Percentiles rank a stretch among this genome's conserved stretches.
Conservation (phyloP, 2,113 vertebrate genomes). For the Gymnocephalus cernua region DNA sequence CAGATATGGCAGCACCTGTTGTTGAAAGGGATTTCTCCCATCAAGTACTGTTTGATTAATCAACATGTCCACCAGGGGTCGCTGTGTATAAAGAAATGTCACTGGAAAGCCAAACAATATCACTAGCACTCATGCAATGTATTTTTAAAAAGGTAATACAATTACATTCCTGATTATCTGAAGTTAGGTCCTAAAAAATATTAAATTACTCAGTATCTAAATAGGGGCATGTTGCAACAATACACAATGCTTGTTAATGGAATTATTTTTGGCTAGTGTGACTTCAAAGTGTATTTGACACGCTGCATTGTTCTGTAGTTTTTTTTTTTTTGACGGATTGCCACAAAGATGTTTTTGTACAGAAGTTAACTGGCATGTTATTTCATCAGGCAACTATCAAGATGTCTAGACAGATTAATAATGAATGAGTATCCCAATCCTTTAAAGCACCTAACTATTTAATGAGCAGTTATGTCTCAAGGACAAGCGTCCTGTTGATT, state of each 20-base stretch:
- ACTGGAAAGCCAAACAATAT: neutral
- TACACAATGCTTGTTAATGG: neutral
- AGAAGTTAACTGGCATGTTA: constrained; percentile 65
- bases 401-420: constrained; percentile 80
- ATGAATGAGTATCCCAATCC: constrained; percentile 75
- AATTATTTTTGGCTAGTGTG: neutral
- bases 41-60: neutral
- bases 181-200: neutral
- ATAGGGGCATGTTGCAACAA: neutral
- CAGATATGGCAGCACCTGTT: neutral
- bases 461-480: constrained; percentile 70
- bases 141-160: neutral
- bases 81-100: constrained; percentile 16
- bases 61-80: constrained; percentile 60
- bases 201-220: neutral
- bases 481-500: constrained; percentile 43
- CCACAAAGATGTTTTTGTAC: constrained; percentile 45
- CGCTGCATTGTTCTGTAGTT: constrained; percentile 1
- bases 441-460: constrained; percentile 75
- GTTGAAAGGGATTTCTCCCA: neutral
- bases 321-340: constrained; percentile 21
- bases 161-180: neutral
- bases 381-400: constrained; percentile 70
- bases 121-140: neutral
- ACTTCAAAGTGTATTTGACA: constrained; percentile 17